Evolutionary conservation across 2,797 vertebrate species (phyloP), one percentile per base, ranked within the genome.

Genomic region (Hoplostethus atlanticus): DNA sequence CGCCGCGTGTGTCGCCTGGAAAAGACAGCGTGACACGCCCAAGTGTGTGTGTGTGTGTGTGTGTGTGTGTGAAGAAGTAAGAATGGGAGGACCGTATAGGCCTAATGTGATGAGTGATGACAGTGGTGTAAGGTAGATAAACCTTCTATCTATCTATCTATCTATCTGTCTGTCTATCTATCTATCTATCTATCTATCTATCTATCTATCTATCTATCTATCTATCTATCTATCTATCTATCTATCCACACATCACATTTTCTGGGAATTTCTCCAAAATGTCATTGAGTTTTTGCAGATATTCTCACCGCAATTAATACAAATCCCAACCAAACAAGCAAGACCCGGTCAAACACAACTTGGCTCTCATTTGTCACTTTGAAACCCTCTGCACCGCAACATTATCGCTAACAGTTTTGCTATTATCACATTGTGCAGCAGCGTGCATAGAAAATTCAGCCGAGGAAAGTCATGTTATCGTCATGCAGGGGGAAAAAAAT

Each of bases 1-100:
- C 65, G 4, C 71, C 0, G 44, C 6, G 64, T 75, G 83, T 62
- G 70, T 71, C 17, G 30, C 46, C 55, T 3, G 61, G 42, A 73
- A 16, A 80, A 85, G 60, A 69, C 79, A 87, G 84, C 59, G 3
- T 66, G 71, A 80, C 52, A 69, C 77, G 76, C 74, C 54, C 44
- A 83, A 53, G 61, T 34, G 2, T 25, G 55, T 30, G 28, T 44
- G 31, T 51, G 57, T 55, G 31, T 51, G 57, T 55, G 76, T 53
- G 78, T 64, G 47, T 57, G 65, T 65, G 15, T 67, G 63, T 58
- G 57, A 51, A 56, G 34, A 60, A 13, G 64, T 42, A 61, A 34
- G 13, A 59, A 67, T 58, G 16, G 38, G 47, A 52, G 15, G 5
- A 55, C 38, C 62, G 52, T 46, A 46, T 50, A 74, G 63, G 69